Percentiles rank a stretch among this genome's conserved stretches.
These are phyloP conservation scores for Ricordea florida DNA, from an alignment of 92 coral and sea anemone species.

Conservation along the genomic window DNA sequence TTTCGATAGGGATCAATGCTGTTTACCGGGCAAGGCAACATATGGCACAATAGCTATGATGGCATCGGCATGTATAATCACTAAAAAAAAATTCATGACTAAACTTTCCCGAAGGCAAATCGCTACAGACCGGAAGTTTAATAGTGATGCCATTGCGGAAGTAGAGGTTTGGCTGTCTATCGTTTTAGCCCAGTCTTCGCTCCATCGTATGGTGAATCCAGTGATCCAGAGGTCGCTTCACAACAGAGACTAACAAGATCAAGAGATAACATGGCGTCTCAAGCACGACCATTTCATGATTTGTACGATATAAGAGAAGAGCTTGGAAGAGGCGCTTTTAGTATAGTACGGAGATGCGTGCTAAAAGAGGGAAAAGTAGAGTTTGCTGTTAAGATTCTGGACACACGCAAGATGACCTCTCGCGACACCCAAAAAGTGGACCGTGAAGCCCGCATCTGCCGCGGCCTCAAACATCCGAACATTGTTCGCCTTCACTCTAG, in stretches of 20 bases:
- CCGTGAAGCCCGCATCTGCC: slow-evolving; percentile 98
- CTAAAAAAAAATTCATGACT: too few species aligned
- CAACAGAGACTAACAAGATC: neutral
- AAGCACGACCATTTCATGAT: slow-evolving; percentile 67
- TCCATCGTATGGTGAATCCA: too few species aligned
- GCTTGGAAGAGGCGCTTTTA: slow-evolving; percentile 96
- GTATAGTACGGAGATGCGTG: slow-evolving; percentile 80
- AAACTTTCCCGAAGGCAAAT: too few species aligned
- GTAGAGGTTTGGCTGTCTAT: too few species aligned
- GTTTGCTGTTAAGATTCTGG: slow-evolving; percentile 92
- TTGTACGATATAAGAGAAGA: slow-evolving; percentile 85
- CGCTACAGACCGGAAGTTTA: too few species aligned
- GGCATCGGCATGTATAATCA: too few species aligned
- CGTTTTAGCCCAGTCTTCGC: too few species aligned
- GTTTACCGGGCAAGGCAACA: too few species aligned
- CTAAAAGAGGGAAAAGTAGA: slow-evolving; percentile 69
- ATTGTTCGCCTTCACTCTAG: slow-evolving; percentile 95
- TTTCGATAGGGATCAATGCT: too few species aligned
- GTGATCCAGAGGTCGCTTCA: too few species aligned
- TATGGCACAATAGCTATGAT: too few species aligned
- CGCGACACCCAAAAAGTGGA: slow-evolving; percentile 92
- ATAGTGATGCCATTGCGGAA: too few species aligned
- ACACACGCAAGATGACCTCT: slow-evolving; percentile 81
- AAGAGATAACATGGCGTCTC: slow-evolving; percentile 11
- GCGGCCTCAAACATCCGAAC: slow-evolving; percentile 85